phyloP scores from a whole-genome alignment of 2,888 invertebrate species.

The Pristionchus entomophagus region DNA sequence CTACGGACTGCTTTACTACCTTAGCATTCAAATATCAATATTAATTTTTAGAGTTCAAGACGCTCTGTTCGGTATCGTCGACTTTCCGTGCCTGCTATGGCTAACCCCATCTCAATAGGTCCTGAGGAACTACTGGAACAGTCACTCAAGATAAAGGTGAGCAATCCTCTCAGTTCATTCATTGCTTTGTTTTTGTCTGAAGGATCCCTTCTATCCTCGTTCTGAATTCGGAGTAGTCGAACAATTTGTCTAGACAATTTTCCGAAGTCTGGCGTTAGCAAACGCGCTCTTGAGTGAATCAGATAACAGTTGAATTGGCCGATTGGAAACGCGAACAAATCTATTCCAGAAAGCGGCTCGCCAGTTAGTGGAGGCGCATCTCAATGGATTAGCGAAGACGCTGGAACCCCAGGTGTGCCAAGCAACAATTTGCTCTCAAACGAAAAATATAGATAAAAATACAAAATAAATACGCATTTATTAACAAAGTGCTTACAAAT shows the following conservation, averaged over 20 bases:
- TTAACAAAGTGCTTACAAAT: too few species aligned
- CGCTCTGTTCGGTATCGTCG: background rate
- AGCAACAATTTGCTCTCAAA: background rate
- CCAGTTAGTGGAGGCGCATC: background rate
- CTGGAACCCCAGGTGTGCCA: background rate
- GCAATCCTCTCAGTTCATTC: background rate
- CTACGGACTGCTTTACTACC: too few species aligned
- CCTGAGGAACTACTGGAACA: background rate
- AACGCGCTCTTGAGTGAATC: too few species aligned
- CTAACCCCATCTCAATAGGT: too few species aligned
- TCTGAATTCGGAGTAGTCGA: background rate
- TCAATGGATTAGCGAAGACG: background rate
- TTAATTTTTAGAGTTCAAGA: too few species aligned
- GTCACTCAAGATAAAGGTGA: background rate
- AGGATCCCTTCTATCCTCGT: background rate
- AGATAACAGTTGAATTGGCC: background rate
- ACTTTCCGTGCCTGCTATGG: background rate
- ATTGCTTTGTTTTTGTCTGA: background rate
- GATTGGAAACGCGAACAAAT: too few species aligned
- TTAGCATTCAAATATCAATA: too few species aligned
- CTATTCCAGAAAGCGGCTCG: background rate
- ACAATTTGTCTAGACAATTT: background rate
- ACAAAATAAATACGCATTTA: background rate
- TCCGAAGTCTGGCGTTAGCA: too few species aligned
- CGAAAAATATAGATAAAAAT: background rate